Conservation (phyloP, 1,140 invertebrate genomes). For the Lordiphosa clarofinis region DNA sequence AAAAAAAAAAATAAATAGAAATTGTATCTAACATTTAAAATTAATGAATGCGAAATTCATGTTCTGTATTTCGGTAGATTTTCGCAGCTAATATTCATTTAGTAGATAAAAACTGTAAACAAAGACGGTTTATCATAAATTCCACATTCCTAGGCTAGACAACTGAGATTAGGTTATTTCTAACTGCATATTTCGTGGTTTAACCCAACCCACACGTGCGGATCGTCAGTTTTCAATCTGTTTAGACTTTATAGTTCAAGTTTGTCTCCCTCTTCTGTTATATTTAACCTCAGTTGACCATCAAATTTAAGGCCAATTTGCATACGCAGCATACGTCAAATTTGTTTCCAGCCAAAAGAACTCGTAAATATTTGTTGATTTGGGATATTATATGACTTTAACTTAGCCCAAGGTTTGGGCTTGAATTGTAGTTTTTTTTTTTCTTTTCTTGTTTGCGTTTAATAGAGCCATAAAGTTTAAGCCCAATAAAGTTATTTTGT, state of each 20-base stretch:
- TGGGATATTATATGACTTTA: slow-evolving; percentile 13
- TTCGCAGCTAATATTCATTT: slow-evolving; percentile 35
- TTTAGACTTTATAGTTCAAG: slow-evolving; percentile 67
- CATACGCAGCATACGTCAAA: too few species aligned
- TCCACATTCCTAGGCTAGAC: too few species aligned
- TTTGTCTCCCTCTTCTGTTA: slow-evolving; percentile 17
- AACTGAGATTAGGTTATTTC: too few species aligned
- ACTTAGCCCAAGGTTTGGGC: not conserved
- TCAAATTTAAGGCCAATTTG: slow-evolving; percentile 2
- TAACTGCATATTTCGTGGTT: not conserved
- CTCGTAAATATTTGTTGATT: slow-evolving; percentile 39
- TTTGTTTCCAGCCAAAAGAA: slow-evolving; percentile 30
- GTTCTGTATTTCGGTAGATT: slow-evolving; percentile 7
- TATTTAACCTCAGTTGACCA: slow-evolving; percentile 26
- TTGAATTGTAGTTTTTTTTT: slow-evolving; percentile 7
- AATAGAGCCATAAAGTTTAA: slow-evolving; percentile 59
- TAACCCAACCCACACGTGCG: too few species aligned
- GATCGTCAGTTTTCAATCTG: slow-evolving; percentile 21
- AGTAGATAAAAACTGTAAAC: slow-evolving; percentile 7
- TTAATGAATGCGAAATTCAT: slow-evolving; percentile 9
- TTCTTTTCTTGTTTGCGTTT: slow-evolving; percentile 15
- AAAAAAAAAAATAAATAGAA: not conserved
- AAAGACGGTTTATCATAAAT: too few species aligned
- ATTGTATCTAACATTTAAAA: not conserved
- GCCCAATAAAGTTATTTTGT: slow-evolving; percentile 67